Base-by-base conservation (phyloP, 1,140 invertebrate genomes). In the Ctenoplectra terminalis region DNA sequence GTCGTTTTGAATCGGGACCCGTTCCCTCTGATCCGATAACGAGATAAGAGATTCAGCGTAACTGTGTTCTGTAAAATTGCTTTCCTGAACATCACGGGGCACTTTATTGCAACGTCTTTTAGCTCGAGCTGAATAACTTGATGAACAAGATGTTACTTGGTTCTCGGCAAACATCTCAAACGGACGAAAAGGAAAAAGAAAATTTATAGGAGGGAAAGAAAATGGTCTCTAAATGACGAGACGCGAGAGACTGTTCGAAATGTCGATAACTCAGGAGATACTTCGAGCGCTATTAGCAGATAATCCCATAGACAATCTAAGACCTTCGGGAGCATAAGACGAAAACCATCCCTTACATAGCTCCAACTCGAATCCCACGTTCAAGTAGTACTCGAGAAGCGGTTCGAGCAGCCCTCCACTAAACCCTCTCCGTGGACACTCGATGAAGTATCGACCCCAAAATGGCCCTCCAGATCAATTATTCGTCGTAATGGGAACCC, bases 351-450 rank as follows among this genome's bases (percentile, higher is more conserved):
- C 61, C 29, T 31, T 31, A 15, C n/a, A 15, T 6, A 43, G 1
- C 11, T 15, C 13, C 9, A 29, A 60, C 50, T 66, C 34, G 31
- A 58, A 60, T 31, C 43, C 11, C 52, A 43, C 43, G 34, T 40
- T 64, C 81, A 56, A 83, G 76, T 48, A 54, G 52, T 13, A 52
- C 81, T 83, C 13, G 9, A 67, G 76, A 79, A 29, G 69, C 40
- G 43, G 58, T 79, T 79, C 40, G 34, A 82, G 81, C 48, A 48
- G 50, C 52, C 81, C 63, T 43, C 52, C 7, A n/a, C 43, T 43
- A 20, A 70, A 63, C 52, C 80, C 74, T 29, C 50, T 63, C 66
- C 7, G 73, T 56, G 81, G 74, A 61, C 74, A 78, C 81, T 82
- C 66, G 75, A 76, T 76, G 46, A 37, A 52, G 46, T 77, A 82